These are phyloP conservation scores for Zapornia atra DNA, from an alignment of 2,113 vertebrate species.

Conservation along the genomic window DNA sequence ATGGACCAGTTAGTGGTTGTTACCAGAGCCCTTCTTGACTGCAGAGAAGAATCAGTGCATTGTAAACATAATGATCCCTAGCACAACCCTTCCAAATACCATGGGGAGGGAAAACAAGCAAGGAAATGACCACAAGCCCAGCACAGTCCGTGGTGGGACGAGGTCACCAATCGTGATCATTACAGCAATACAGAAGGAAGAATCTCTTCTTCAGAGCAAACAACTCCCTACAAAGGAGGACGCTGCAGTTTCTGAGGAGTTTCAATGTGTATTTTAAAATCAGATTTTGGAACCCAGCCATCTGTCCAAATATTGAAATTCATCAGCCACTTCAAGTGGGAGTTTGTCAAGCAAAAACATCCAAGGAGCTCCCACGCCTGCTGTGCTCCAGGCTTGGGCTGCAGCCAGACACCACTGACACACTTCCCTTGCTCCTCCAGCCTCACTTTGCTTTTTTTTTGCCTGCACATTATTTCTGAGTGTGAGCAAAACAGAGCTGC, in stretches of 20 bases:
- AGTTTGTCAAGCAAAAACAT: slow-evolving; percentile 35
- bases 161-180: not conserved
- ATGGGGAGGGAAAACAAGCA: not conserved
- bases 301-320: slow-evolving; percentile 67
- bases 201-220: not conserved
- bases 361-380: slow-evolving; percentile 28
- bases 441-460: not conserved
- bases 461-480: not conserved
- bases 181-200: not conserved
- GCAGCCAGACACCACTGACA: slow-evolving; percentile 53
- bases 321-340: slow-evolving; percentile 46
- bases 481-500: not conserved
- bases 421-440: not conserved
- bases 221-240: not conserved
- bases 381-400: slow-evolving; percentile 14
- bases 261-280: slow-evolving; percentile 33
- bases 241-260: not conserved
- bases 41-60: not conserved
- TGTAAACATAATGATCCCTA: not conserved
- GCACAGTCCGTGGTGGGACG: not conserved
- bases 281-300: slow-evolving; percentile 37
- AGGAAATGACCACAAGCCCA: not conserved
- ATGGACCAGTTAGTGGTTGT: not conserved
- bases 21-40: not conserved
- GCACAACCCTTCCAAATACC: not conserved